Conservation (phyloP, 1,140 invertebrate species). For the Lepidostoma basale region DNA sequence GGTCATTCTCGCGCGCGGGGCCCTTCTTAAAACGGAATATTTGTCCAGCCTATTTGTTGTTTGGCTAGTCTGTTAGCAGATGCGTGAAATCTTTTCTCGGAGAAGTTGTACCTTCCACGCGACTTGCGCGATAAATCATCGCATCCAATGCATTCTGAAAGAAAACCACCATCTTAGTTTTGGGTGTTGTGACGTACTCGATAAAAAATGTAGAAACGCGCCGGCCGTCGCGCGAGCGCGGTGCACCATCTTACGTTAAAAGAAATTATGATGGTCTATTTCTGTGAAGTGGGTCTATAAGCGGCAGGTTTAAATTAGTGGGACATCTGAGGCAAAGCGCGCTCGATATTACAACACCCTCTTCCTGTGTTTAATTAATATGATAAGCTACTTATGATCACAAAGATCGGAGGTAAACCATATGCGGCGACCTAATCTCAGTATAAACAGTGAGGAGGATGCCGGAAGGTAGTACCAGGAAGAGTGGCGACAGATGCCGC, state of each 20-base stretch:
- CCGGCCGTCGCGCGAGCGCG: no score
- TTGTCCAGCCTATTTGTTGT: constrained; percentile 39
- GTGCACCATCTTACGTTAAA: no score
- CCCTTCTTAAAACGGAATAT: constrained; percentile 36
- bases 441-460: constrained; percentile 12
- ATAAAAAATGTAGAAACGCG: no score
- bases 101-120: constrained; percentile 18
- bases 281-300: constrained; percentile 11
- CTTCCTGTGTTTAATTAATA: constrained; percentile 40
- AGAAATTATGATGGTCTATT: constrained; percentile 9
- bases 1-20: constrained; percentile 29
- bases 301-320: constrained; percentile 25
- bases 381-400: constrained; percentile 29
- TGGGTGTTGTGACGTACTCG: no score
- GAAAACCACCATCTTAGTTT: no score
- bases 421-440: constrained; percentile 20
- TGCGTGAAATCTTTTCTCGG: constrained; percentile 38
- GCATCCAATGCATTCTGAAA: not conserved
- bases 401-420: constrained; percentile 30
- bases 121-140: constrained; percentile 20
- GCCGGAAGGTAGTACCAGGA: constrained; percentile 33
- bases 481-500: constrained; percentile 40
- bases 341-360: constrained; percentile 25
- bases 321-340: constrained; percentile 14
- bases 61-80: constrained; percentile 35